phyloP scores from a whole-genome alignment of 2,888 invertebrate genomes.

The Resseliella maxima region DNA sequence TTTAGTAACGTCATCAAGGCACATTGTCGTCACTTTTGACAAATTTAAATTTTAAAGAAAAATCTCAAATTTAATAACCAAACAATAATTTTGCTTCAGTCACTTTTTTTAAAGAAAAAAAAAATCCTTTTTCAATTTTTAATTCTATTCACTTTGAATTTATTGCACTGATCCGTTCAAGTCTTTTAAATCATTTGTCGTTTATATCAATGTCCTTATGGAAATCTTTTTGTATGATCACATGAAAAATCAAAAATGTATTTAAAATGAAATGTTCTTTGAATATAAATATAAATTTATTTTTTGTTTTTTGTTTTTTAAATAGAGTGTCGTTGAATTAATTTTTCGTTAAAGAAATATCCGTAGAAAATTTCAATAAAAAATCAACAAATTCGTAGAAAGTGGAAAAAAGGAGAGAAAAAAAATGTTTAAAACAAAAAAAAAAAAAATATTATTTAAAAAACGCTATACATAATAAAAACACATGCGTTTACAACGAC shows the following conservation, averaged over 20 bases:
- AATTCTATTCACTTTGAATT: background rate
- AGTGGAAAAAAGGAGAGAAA: slow-evolving; percentile 10
- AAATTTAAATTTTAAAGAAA: background rate
- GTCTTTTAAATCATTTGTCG: background rate
- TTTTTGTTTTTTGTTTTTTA: background rate
- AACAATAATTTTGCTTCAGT: background rate
- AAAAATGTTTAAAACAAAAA: too few species aligned
- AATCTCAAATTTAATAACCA: background rate
- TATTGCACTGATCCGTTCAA: slow-evolving; percentile 18
- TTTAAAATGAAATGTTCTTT: background rate
- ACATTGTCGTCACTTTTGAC: background rate
- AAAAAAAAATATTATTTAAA: slow-evolving; percentile 1
- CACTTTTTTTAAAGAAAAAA: too few species aligned
- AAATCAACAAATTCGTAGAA: slow-evolving; percentile 13
- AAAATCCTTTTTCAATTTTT: background rate
- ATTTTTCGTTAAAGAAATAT: too few species aligned
- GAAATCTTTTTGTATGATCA: background rate
- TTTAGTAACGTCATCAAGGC: slow-evolving; percentile 3
- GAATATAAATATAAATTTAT: too few species aligned
- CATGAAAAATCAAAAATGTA: slow-evolving; percentile 7
- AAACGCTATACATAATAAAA: slow-evolving; percentile 37
- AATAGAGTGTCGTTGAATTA: background rate
- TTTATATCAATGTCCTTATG: background rate
- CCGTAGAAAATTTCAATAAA: background rate
- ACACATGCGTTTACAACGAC: slow-evolving; percentile 47